Evolutionary conservation across 2,797 vertebrate species (phyloP).

Genomic region (Rhodeus uyekii): DNA sequence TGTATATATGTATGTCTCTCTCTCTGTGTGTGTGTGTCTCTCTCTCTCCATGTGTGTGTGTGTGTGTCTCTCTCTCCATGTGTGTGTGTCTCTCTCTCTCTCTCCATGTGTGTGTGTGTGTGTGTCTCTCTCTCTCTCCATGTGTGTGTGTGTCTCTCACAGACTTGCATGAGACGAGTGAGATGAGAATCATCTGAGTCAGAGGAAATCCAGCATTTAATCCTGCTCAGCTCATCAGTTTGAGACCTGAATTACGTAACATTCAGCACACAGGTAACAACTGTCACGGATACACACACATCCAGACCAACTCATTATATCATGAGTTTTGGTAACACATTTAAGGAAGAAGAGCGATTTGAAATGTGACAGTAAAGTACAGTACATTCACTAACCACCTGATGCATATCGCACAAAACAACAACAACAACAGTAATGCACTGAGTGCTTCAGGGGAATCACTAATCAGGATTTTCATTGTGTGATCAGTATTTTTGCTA

Average conservation of each 20-base stretch:
- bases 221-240: constrained; percentile 31
- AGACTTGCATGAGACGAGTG: neutral
- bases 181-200: neutral
- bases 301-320: neutral
- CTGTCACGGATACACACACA: neutral
- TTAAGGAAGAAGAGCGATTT: neutral
- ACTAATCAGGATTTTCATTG: no score
- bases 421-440: neutral
- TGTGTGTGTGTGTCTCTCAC: neutral
- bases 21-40: no score
- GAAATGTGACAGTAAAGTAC: neutral
- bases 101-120: no score
- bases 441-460: neutral
- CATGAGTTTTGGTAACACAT: neutral
- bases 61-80: no score
- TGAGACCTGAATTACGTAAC: neutral
- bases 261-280: neutral
- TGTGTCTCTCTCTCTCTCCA: neutral
- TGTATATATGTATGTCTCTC: no score
- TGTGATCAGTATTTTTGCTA: no score
- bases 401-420: neutral
- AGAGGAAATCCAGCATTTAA: constrained; percentile 29
- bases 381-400: neutral
- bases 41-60: no score
- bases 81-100: no score